Base-by-base conservation (phyloP, 2,113 vertebrate species). In the Tretioscincus oriximinensis region DNA sequence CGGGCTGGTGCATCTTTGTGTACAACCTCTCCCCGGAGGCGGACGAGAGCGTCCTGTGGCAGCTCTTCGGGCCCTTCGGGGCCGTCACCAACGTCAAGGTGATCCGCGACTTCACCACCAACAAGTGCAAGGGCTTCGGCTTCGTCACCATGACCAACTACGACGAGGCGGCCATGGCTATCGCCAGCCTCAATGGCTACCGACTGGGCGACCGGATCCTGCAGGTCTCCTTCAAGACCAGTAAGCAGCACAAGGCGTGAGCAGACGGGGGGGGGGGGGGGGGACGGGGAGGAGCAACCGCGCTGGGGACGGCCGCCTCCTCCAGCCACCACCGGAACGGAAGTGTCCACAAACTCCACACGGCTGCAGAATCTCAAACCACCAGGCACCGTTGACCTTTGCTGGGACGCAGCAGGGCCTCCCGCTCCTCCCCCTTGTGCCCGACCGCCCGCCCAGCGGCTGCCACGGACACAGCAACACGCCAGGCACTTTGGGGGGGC, bases 71-170 rank as follows among this genome's bases (percentile, higher is more conserved):
- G 24, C 98, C 98, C n/a, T 99, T 99, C 0, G 98, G 98, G 0
- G 98, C 98, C 0, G 98, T 99, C 91, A 99, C 98, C 92, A 98
- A 98, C 0, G 98, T 99, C 95, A 99, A 98, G 93, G 98, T 99
- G 86, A 98, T 99, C 95, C 97, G 98, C 4, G 98, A 99, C 91
- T 98, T 98, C 88, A 96, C 97, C 93, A 98, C 97, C 95, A 98
- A 98, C 96, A 99, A 99, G 95, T 99, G 98, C 95, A 98, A 98
- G 90, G 98, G 98, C 87, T 99, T 99, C 11, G 98, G 98, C 89
- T 99, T 99, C 10, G 98, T 99, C 93, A 99, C 98, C 86, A 99
- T 99, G 98, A 99, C 98, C 96, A 99, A 98, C 96, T 99, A 99
- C 66, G 98, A 99, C 1, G 98, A 99, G 90, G 98, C 98, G 0